These are phyloP conservation scores for human DNA, from an alignment of 2,113 vertebrate species.

Conservation along the genomic window GRCh38 chr6:14382501-14383000, in stretches of 20 bases:
- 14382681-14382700: conserved; percentile 42
- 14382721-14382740: not conserved
- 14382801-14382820: not conserved
- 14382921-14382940: no score
- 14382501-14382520: conserved; percentile 69
- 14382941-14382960: fast-evolving
- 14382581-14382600: not conserved
- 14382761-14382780: not conserved
- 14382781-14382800: not conserved
- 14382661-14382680: not conserved
- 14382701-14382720: not conserved
- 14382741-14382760: not conserved
- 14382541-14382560: not conserved
- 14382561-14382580: not conserved
- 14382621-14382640: not conserved
- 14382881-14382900: not conserved
- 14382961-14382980: fast-evolving
- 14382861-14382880: not conserved
- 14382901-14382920: not conserved
- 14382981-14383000: fast-evolving
- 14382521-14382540: not conserved
- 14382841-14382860: not conserved
- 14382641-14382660: not conserved
- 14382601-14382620: not conserved
- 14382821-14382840: not conserved